Evolutionary conservation across 53 echinoderm and acorn worm species (phyloP).

Genomic region (Echinometra lucunter): DNA sequence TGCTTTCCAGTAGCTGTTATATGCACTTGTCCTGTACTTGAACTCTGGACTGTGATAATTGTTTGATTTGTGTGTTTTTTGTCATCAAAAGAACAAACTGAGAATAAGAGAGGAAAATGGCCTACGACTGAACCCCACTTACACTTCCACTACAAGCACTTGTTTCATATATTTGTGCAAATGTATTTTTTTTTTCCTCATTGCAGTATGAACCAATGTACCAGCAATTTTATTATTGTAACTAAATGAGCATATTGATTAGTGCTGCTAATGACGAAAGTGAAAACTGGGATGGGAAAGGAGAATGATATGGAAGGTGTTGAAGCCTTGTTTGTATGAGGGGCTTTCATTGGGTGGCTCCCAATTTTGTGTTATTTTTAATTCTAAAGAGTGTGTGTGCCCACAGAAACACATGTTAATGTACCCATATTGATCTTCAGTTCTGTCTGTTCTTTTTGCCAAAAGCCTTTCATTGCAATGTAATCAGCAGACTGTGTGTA

Average conservation of each 20-base stretch:
- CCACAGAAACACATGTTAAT: conserved; percentile 10
- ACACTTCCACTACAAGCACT: background rate
- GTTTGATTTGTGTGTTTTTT: conserved; percentile 66
- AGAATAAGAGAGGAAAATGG: conserved; percentile 26
- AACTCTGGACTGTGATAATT: conserved; percentile 62
- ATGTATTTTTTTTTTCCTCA: background rate
- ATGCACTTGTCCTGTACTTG: conserved; percentile 64
- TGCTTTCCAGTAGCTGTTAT: conserved; percentile 50
- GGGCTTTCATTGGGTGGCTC: conserved; percentile 31
- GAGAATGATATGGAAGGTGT: conserved; percentile 2
- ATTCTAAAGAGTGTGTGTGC: conserved; percentile 41
- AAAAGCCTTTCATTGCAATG: background rate
- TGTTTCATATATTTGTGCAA: background rate
- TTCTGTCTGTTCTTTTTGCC: background rate
- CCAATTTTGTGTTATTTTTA: background rate
- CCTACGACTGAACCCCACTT: conserved; percentile 32
- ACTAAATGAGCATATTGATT: conserved; percentile 29
- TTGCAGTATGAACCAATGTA: conserved; percentile 7
- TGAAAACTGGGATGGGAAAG: background rate
- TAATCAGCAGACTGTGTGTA: too few relatives aligned
- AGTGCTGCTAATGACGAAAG: background rate
- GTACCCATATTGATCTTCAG: conserved; percentile 18
- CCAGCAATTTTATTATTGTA: conserved; percentile 14
- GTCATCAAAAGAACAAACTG: conserved; percentile 52
- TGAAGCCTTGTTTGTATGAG: background rate